Percentiles rank a stretch among this genome's conserved stretches.
These are phyloP conservation scores for Gavialis gangeticus DNA, from an alignment of 2,113 vertebrate genomes.

Conservation along the genomic window DNA sequence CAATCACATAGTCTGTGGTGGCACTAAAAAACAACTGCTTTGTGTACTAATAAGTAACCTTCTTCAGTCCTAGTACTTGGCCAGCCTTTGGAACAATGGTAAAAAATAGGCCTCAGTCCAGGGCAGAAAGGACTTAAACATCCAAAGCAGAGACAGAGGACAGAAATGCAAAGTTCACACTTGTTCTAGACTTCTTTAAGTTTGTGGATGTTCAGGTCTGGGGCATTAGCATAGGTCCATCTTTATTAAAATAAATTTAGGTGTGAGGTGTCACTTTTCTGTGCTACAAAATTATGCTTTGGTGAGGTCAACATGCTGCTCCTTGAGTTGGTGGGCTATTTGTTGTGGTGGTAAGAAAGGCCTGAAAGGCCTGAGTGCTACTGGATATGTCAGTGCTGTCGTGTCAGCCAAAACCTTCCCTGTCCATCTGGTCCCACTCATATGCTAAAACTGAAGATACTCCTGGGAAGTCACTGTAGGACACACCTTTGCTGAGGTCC, in stretches of 20 bases:
- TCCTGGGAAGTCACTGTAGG: no score
- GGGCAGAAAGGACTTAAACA: background rate
- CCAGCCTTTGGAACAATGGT: background rate
- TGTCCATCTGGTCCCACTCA: no score
- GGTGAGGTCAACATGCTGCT: background rate
- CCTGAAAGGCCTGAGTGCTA: no score
- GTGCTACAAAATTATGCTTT: background rate
- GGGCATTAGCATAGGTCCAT: background rate
- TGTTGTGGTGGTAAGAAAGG: background rate
- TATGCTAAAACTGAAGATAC: no score
- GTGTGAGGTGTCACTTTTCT: background rate
- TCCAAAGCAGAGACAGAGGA: background rate
- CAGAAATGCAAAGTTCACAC: background rate
- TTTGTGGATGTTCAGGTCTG: background rate
- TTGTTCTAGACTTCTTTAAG: background rate
- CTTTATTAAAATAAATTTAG: background rate
- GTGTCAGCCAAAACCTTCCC: no score
- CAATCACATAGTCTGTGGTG: background rate
- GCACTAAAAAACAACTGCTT: background rate
- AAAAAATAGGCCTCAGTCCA: background rate
- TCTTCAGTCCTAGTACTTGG: background rate
- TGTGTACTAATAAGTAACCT: background rate
- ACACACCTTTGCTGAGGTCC: no score
- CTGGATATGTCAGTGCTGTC: no score
- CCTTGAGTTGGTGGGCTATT: background rate